Evolutionary conservation across 2,888 invertebrate species (phyloP), one percentile per base, ranked within the genome.

Genomic region (Empis stercorea): DNA sequence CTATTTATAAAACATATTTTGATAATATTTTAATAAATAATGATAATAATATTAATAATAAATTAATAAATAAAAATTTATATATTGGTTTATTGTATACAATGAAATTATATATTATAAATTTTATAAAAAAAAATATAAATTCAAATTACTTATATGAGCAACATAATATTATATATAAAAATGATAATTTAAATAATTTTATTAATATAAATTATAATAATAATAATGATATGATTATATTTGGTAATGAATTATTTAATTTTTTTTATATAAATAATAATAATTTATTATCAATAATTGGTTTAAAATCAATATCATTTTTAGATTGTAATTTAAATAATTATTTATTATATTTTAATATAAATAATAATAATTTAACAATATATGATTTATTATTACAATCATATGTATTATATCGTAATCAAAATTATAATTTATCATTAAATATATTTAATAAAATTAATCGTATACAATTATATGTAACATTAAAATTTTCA

Each of bases 61-160:
- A 11, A 14, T 13, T 23, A 43, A 14, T 4, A 7, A 48, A 58
- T 27, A 40, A 56, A 4, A 55, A 60, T 40, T 9, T 14, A 41
- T 49, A 65, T 14, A 52, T 59, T 20, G 68, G 68, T 1, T 55
- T 68, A 10, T 61, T 68, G 27, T 64, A 68, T 46, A 64, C 68
- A 0, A 61, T 66, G 0, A 66, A 66, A 51, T 41, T 62, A 14
- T 63, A 64, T 40, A 52, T 68, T 30, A 56, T 65, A 9, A 53
- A 56, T 9, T 48, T 66, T 30, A 65, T 64, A 5, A 61, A 62
- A 5, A 62, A 64, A 55, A 64, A 65, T 7, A 52, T 55, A n/a
- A 57, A 57, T 17, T 59, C 63, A 0, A 59, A 65, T 15, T 65
- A 60, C 42, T 45, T 68, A 1, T 60, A 62, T 51, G 65, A 66